Percentiles rank a stretch among this genome's conserved stretches.
Conservation (phyloP, 92 coral and sea anemone genomes). For the Zoanthus gigantus region DNA sequence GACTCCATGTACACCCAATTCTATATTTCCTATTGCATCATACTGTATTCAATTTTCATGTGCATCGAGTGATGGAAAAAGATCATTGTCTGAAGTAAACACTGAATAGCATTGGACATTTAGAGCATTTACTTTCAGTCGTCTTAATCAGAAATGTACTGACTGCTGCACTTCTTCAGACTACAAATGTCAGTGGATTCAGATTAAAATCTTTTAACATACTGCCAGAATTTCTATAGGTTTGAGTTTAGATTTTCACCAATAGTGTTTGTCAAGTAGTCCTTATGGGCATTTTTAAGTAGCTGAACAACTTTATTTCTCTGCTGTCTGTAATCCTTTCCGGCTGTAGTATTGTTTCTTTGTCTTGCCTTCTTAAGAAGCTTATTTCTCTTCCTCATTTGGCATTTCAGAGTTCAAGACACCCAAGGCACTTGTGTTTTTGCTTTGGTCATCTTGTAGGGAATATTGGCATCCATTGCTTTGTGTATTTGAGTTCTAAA, state of each 20-base stretch:
- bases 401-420: constrained; percentile 43
- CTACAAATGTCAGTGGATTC: constrained; percentile 27
- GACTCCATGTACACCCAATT: constrained; percentile 13
- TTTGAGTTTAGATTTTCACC: constrained; percentile 41
- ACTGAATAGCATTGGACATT: constrained; percentile 10
- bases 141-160: constrained; percentile 8
- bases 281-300: constrained; percentile 52
- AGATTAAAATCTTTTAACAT: constrained; percentile 13
- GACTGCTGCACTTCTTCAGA: not conserved
- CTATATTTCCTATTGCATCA: not conserved
- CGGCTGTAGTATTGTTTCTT: constrained; percentile 4
- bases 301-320: constrained; percentile 41
- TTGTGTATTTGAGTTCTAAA: too few relatives aligned
- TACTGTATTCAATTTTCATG: not conserved
- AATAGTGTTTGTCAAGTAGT: constrained; percentile 36
- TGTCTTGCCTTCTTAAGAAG: constrained; percentile 44
- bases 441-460: constrained; percentile 37
- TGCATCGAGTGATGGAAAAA: not conserved
- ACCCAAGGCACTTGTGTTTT: constrained; percentile 48
- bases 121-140: constrained; percentile 11
- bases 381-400: constrained; percentile 48
- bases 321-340: constrained; percentile 34
- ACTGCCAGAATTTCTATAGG: constrained; percentile 49
- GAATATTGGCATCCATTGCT: constrained; percentile 38
- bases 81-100: constrained; percentile 5